Evolutionary conservation across 2,113 vertebrate species (phyloP).

Genomic region (Paralichthys olivaceus): DNA sequence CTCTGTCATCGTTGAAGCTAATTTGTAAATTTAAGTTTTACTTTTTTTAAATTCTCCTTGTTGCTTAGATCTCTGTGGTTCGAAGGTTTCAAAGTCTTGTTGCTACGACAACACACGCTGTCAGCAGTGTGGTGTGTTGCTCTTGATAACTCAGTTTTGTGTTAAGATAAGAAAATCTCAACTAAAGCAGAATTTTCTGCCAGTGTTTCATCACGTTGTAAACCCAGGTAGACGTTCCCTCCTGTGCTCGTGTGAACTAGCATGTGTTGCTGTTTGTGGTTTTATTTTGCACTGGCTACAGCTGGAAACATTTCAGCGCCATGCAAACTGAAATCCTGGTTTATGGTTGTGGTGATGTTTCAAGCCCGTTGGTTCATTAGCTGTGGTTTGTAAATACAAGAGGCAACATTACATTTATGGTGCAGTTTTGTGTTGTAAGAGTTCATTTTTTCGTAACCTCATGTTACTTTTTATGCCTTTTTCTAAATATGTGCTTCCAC

Average conservation of each 20-base stretch:
- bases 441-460: constrained; percentile 26
- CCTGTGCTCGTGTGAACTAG: constrained; percentile 34
- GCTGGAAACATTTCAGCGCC: constrained; percentile 35
- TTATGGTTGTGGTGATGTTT: constrained; percentile 35
- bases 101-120: not conserved
- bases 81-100: not conserved
- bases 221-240: not conserved
- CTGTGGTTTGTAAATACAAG: not conserved
- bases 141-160: not conserved
- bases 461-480: constrained; percentile 35
- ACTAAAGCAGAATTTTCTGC: not conserved
- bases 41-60: not conserved
- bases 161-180: not conserved
- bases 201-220: not conserved
- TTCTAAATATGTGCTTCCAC: constrained; percentile 38
- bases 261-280: constrained; percentile 42
- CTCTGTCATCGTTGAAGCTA: not conserved
- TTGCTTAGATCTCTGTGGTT: not conserved
- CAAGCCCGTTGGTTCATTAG: constrained; percentile 22
- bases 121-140: not conserved
- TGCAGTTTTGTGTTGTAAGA: constrained; percentile 9
- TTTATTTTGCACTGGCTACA: constrained; percentile 47
- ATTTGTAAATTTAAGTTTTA: not conserved
- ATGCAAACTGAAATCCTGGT: constrained; percentile 51
- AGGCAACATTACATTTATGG: constrained; percentile 15